Percentiles rank a stretch among this genome's conserved stretches.
These are phyloP conservation scores for Tanaodytes sp. DNA, from an alignment of 2,888 invertebrate genomes.

Conservation along the genomic window DNA sequence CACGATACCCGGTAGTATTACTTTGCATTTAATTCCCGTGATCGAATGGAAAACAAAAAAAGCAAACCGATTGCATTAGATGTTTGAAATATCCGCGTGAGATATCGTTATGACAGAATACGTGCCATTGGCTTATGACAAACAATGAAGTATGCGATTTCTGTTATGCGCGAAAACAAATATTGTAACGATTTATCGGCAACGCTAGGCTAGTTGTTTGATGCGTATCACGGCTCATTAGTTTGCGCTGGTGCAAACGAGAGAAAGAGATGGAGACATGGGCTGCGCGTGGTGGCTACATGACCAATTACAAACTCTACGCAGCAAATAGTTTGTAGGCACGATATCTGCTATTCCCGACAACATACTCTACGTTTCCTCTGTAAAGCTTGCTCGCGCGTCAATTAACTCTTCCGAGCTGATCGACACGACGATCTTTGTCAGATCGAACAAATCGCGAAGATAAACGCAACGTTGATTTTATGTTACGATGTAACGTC, in stretches of 20 bases:
- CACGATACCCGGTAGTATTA: too few relatives aligned
- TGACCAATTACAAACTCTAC: slow-evolving; percentile 72
- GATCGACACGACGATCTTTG: slow-evolving; percentile 46
- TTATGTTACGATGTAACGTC: slow-evolving; percentile 21
- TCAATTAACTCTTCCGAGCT: slow-evolving; percentile 47
- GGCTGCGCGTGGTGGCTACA: slow-evolving; percentile 65
- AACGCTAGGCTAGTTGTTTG: slow-evolving; percentile 63
- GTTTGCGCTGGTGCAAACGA: slow-evolving; percentile 67
- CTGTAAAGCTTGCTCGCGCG: slow-evolving; percentile 48
- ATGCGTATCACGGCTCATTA: slow-evolving; percentile 73
- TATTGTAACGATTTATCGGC: slow-evolving; percentile 28
- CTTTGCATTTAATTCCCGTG: too few relatives aligned
- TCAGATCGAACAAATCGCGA: slow-evolving; percentile 39
- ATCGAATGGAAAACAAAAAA: too few relatives aligned
- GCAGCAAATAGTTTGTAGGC: slow-evolving; percentile 69
- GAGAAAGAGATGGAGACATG: slow-evolving; percentile 58
- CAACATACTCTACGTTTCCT: slow-evolving; percentile 49
- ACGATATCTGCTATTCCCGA: slow-evolving; percentile 60
- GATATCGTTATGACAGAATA: too few relatives aligned
- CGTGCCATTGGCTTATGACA: too few relatives aligned
- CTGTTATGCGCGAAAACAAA: slow-evolving; percentile 30
- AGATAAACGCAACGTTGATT: slow-evolving; percentile 36
- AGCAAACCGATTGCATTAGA: too few relatives aligned
- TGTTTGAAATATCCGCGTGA: too few relatives aligned
- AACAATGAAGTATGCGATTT: slow-evolving; percentile 7